Evolutionary conservation across 2,888 invertebrate genomes (phyloP), one percentile per base, ranked within the genome.

Genomic region (Sturmia bella): DNA sequence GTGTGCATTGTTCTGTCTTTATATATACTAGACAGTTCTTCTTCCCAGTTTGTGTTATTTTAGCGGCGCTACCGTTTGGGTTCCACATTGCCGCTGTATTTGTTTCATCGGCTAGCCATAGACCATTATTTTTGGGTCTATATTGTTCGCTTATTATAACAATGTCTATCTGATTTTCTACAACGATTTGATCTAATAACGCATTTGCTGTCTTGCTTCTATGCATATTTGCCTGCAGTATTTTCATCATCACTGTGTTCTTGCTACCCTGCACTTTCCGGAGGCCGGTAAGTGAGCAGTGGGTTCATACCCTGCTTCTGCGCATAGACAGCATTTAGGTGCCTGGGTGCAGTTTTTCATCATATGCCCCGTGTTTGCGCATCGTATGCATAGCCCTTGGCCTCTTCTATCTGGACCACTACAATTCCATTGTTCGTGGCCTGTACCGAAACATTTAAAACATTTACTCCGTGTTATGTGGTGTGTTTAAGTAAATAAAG

Each of bases 191-290:
- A 3, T 11, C 50, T 13, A 50, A 21, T 12, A 50, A 21, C 2
- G 21, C 21, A 11, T 50, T 13, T 12, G 50, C 50, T 9, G 19
- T 50, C 15, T 12, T 12, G 12, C 21, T 50, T 50, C 50, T 9
- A 12, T 50, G 43, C 19, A 48, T 7, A 19, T 48, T 48, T 19
- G 48, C 48, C 5, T 48, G n/a, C n/a, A n/a, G n/a, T n/a, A n/a
- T n/a, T n/a, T n/a, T n/a, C n/a, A n/a, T n/a, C n/a, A n/a, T n/a
- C 19, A 48, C 19, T 17, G 19, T 19, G 17, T 19, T 48, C 19
- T 48, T 48, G 48, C 48, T 19, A n/a, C 12, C 19, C 48, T 48
- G 48, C 48, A n/a, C n/a, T n/a, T n/a, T n/a, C n/a, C n/a, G n/a
- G n/a, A n/a, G n/a, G n/a, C n/a, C n/a, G n/a, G n/a, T n/a, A n/a